Conservation (phyloP, 2,888 invertebrate species). For the Polymixis flavicincta region DNA sequence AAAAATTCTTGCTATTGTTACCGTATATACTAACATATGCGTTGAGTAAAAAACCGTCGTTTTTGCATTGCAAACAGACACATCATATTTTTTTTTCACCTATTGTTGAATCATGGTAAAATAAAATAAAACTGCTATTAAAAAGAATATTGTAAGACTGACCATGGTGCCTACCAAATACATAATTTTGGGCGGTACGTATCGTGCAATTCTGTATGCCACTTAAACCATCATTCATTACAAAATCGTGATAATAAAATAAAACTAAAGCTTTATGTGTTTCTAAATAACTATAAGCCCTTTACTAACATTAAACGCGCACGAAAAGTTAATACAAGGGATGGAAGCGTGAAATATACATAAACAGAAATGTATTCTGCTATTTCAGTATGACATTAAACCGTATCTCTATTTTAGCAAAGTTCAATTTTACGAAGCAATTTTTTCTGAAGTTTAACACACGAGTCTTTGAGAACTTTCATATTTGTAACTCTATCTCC, state of each 20-base stretch:
- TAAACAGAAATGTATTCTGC: conserved; percentile 35
- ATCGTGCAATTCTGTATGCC: neutral
- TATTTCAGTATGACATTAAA: neutral
- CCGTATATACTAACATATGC: no score
- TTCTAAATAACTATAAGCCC: conserved; percentile 43
- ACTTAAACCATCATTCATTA: conserved; percentile 1
- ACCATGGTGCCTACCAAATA: conserved; percentile 15
- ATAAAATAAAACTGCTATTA: neutral
- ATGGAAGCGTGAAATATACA: conserved; percentile 49
- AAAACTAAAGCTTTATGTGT: conserved; percentile 43
- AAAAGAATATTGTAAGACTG: neutral
- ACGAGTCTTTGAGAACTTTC: neutral
- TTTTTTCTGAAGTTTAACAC: conserved; percentile 11
- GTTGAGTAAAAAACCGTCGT: no score
- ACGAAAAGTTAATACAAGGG: conserved; percentile 51
- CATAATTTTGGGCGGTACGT: conserved; percentile 1
- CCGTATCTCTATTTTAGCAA: fast-evolving
- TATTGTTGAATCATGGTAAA: neutral
- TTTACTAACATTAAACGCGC: conserved; percentile 41
- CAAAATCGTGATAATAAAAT: conserved; percentile 56
- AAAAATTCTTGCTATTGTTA: no score
- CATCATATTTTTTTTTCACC: no score
- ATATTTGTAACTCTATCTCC: neutral
- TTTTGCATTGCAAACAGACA: no score
- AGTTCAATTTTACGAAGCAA: conserved; percentile 3